A percentile compares a stretch with the other conserved stretches of the same genome.
phyloP scores from a whole-genome alignment of 2,888 invertebrate species.

The Tetranychus piercei region DNA sequence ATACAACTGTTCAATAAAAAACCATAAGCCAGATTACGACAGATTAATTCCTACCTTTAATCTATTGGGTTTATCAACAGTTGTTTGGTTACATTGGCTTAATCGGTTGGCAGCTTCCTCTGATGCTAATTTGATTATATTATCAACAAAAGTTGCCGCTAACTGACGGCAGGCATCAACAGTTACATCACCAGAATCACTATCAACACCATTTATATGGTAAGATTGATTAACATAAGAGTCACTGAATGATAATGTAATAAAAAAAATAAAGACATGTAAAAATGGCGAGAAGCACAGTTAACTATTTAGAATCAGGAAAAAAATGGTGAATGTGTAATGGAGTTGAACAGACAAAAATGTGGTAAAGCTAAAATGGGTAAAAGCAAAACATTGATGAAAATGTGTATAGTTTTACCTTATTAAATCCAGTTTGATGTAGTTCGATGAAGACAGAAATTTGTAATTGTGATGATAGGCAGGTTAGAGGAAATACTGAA shows the following conservation, averaged over 20 bases:
- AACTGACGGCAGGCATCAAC: slow-evolving; percentile 3
- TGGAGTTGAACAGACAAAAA: no score
- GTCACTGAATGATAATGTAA: neutral
- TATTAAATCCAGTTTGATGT: neutral
- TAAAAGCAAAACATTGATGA: neutral
- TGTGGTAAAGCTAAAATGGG: neutral
- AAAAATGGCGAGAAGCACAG: neutral
- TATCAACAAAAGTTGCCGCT: neutral
- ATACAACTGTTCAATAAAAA: neutral
- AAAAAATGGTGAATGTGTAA: no score
- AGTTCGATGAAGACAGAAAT: neutral
- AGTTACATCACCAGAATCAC: neutral
- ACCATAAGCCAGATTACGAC: neutral
- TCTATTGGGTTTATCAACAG: neutral
- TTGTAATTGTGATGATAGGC: neutral
- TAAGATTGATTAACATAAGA: neutral
- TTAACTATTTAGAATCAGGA: no score
- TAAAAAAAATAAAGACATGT: neutral
- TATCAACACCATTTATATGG: neutral
- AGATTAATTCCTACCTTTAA: neutral
- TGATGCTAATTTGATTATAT: slow-evolving; percentile 8
- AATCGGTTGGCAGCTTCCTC: neutral
- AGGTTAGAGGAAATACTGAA: neutral
- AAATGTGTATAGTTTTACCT: neutral
- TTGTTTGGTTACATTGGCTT: neutral